Conservation (phyloP, 2,888 invertebrate genomes). For the Sylvicola fuscatus region DNA sequence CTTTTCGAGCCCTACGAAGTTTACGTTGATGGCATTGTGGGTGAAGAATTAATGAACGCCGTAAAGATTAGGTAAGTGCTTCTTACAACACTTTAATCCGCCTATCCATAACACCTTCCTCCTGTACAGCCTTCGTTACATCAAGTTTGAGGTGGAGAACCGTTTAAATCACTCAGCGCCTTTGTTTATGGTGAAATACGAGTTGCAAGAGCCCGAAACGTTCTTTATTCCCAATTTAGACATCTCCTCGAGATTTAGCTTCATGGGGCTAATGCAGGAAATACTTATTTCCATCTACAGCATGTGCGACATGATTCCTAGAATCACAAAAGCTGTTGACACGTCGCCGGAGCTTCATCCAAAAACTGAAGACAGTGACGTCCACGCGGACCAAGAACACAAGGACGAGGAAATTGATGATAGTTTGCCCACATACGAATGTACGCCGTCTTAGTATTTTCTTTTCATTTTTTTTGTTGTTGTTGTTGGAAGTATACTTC, state of each 20-base stretch:
- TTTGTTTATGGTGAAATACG: conserved; percentile 55
- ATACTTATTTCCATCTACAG: conserved; percentile 58
- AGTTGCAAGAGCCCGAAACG: conserved; percentile 51
- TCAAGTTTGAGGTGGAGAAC: conserved; percentile 19
- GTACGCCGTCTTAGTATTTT: no score
- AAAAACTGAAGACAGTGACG: conserved; percentile 14
- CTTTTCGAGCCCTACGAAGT: conserved; percentile 31
- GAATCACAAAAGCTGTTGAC: conserved; percentile 24
- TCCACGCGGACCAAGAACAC: conserved; percentile 1
- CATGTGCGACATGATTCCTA: conserved; percentile 48
- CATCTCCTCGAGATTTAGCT: conserved; percentile 26
- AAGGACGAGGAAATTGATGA: not conserved
- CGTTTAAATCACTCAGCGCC: conserved; percentile 27
- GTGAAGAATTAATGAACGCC: conserved; percentile 32
- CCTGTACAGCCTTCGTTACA: conserved; percentile 13
- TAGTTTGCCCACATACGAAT: conserved; percentile 2
- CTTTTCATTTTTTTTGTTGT: no score
- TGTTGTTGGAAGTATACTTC: no score
- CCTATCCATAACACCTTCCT: not conserved
- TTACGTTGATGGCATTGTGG: conserved; percentile 40
- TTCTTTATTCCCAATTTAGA: conserved; percentile 45
- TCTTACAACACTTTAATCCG: conserved; percentile 10
- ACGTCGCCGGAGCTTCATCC: no score
- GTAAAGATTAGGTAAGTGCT: conserved; percentile 14
- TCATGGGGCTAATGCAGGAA: conserved; percentile 42